Percentiles rank a stretch among this genome's conserved stretches.
These are phyloP conservation scores for Elaphurus davidianus DNA, from an alignment of 2,113 vertebrate species.

Conservation along the genomic window DNA sequence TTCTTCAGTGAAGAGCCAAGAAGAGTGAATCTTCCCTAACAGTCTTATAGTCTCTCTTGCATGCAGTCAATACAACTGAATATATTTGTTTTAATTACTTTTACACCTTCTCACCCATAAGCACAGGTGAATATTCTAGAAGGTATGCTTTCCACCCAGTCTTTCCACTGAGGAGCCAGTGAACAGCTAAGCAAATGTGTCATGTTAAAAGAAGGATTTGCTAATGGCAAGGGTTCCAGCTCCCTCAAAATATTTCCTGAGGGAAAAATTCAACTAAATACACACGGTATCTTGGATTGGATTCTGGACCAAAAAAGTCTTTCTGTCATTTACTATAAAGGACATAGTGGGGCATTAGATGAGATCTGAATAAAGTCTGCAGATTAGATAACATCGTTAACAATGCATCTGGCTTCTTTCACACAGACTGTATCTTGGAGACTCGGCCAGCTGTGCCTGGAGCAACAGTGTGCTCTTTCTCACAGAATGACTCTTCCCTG, in stretches of 20 bases:
- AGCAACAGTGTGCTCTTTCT: background rate
- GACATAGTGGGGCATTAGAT: background rate
- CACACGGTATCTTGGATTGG: background rate
- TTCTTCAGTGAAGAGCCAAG: background rate
- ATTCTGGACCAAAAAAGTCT: background rate
- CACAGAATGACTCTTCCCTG: background rate
- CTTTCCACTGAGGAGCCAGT: background rate
- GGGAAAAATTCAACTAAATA: background rate
- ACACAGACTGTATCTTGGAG: background rate
- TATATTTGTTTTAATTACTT: background rate
- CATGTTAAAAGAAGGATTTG: background rate
- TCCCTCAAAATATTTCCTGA: constrained; percentile 19
- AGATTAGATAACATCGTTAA: background rate
- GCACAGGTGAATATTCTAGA: background rate
- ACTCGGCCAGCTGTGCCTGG: background rate
- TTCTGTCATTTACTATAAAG: background rate
- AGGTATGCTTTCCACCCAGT: background rate
- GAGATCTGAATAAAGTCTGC: background rate
- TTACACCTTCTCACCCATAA: background rate
- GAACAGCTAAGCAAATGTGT: background rate
- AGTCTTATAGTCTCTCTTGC: background rate
- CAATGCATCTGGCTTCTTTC: background rate
- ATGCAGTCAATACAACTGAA: background rate
- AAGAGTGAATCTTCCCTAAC: background rate
- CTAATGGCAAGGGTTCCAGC: background rate